phyloP scores from a whole-genome alignment of 2,888 invertebrate species.

The Lucinisca nassula region DNA sequence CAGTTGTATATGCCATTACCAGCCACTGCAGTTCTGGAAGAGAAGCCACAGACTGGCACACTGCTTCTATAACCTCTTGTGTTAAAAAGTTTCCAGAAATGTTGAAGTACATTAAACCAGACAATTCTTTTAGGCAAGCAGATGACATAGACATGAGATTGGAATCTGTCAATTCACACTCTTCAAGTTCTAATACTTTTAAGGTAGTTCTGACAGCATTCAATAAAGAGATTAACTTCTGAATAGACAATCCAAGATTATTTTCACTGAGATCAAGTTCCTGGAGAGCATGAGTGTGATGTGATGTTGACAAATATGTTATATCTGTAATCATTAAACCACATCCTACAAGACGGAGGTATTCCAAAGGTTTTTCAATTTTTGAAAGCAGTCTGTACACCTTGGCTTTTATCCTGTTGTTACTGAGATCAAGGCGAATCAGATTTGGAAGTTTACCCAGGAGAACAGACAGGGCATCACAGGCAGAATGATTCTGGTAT shows the following conservation, averaged over 20 bases:
- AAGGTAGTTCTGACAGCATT: constrained; percentile 63
- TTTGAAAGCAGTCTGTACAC: constrained; percentile 75
- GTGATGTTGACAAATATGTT: constrained; percentile 78
- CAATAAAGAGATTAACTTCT: constrained; percentile 69
- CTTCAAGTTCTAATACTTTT: constrained; percentile 82
- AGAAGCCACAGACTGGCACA: constrained; percentile 62
- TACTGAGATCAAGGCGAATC: constrained; percentile 84
- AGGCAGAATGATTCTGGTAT: constrained; percentile 72
- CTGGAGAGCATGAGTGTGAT: constrained; percentile 74
- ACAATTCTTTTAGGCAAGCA: constrained; percentile 64
- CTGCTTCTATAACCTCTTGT: constrained; percentile 35
- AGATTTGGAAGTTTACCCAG: constrained; percentile 75
- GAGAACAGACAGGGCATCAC: constrained; percentile 71
- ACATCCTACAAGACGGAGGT: constrained; percentile 83
- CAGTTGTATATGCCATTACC: constrained; percentile 68
- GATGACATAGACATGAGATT: constrained; percentile 63
- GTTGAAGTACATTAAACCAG: constrained; percentile 79
- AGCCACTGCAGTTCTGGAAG: constrained; percentile 64
- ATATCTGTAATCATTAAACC: constrained; percentile 80
- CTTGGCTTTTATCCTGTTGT: constrained; percentile 81
- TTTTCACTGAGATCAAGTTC: constrained; percentile 86
- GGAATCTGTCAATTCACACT: constrained; percentile 74
- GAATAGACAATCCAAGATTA: constrained; percentile 61
- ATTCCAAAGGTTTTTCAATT: constrained; percentile 77
- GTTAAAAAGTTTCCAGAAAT: constrained; percentile 74